Evolutionary conservation across 92 coral and sea anemone genomes (phyloP), one percentile per base, ranked within the genome.

Genomic region (Desmophyllum pertusum): DNA sequence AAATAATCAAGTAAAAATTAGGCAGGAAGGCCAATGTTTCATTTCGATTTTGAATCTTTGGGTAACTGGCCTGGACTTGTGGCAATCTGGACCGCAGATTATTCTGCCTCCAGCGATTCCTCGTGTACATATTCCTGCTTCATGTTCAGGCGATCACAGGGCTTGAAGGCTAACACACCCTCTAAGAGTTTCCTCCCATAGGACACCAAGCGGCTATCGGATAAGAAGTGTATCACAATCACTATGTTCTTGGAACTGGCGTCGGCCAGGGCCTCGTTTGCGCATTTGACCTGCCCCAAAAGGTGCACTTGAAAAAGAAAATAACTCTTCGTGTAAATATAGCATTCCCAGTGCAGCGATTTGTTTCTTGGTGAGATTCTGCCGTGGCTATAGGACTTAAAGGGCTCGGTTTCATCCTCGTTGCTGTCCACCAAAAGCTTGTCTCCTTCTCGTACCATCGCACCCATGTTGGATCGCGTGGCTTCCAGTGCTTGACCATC

Each of bases 341-440:
- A 90, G 29, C 95, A 90, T 18, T 92, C 96, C 98, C 98, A 95
- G 52, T 95, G 98, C 4, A 81, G 64, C 27, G 88, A 91, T 38
- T 94, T 89, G 23, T 85, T 94, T 37, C 98, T 81, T 31, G 85
- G 92, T 0, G 98, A 95, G 21, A 82, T 84, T 69, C 98, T 90
- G 1, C 98, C 98, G 19, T 95, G 98, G 68, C 98, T 94, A 55
- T 92, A 95, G 19, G 98, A 94, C 83, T 90, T 91, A 10, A 93
- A 94, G 0, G 87, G 88, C 7, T 81, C 80, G 31, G 85, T 52
- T 17, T 92, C 91, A 42, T 77, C 88, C 30, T 97, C 77, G 59
- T 83, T 90, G 67, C 83, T 83, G 67, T 94, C 98, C 42, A 92
- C 98, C 75, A 94, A 78, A 80, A 90, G 23, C 79, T 80, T 85